These are phyloP conservation scores for Siniperca scherzeri DNA, from an alignment of 2,797 vertebrate genomes.

Conservation along the genomic window DNA sequence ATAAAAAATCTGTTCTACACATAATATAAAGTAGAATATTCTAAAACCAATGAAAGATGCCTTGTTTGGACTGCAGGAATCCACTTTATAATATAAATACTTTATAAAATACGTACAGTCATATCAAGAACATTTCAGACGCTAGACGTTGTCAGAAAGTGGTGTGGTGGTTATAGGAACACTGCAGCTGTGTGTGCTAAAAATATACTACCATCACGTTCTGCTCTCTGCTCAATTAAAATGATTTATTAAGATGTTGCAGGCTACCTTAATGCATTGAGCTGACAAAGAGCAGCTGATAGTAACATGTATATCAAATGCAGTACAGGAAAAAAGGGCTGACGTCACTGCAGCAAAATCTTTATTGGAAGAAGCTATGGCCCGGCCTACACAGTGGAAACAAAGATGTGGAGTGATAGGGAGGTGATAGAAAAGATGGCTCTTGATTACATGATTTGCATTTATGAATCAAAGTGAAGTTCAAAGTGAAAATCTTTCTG, in stretches of 20 bases:
- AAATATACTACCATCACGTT: slow-evolving; percentile 12
- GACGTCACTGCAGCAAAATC: slow-evolving; percentile 82
- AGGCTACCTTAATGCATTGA: slow-evolving; percentile 24
- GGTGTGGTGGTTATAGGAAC: not conserved
- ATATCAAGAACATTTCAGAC: not conserved
- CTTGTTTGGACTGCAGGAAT: not conserved
- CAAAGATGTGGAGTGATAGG: slow-evolving; percentile 11
- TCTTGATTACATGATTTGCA: not conserved
- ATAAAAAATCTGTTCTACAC: not conserved
- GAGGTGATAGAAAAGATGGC: not conserved
- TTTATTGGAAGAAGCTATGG: slow-evolving; percentile 60
- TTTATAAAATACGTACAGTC: slow-evolving; percentile 1
- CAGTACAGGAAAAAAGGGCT: slow-evolving; percentile 66
- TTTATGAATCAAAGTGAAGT: slow-evolving; percentile 12
- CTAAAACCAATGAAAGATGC: not conserved
- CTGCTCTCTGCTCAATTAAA: slow-evolving; percentile 36
- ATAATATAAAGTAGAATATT: not conserved
- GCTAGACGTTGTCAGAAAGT: slow-evolving; percentile 2
- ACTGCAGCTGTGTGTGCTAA: slow-evolving; percentile 21
- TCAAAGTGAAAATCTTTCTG: not conserved
- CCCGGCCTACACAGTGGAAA: slow-evolving; percentile 24
- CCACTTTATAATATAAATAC: not conserved
- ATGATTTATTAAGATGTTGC: slow-evolving; percentile 41
- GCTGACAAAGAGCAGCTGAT: slow-evolving; percentile 29
- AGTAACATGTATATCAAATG: slow-evolving; percentile 69